Evolutionary conservation across 1,140 invertebrate genomes (phyloP), one percentile per base, ranked within the genome.

Genomic region (Chironomus tepperi): DNA sequence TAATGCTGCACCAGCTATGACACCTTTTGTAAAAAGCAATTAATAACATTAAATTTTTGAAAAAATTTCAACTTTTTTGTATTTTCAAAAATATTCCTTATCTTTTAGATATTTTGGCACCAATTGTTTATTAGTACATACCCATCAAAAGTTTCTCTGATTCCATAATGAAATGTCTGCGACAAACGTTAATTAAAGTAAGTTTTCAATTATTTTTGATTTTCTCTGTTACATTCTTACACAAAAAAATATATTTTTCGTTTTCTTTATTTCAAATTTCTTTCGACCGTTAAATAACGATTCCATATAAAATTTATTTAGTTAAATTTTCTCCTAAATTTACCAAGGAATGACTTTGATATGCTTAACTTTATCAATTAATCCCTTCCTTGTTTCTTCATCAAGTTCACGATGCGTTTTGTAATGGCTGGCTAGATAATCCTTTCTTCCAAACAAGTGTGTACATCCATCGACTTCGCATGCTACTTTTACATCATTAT

Each of bases 1-100:
- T 34, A 90, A 91, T 19, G 91, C 89, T 21, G 90, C 90, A 19
- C 91, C 84, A 10, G 90, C 47, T 3, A 57, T 57, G 3, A 57
- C 47, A 57, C 47, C 47, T 57, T n/a, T 34, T 34, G 1, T 1
- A 2, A 2, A 34, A 34, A 34, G 24, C 24, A 34, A 34, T 34
- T 34, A 34, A 2, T 34, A 34, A 34, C 5, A 34, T 34, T 5
- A 34, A 34, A 34, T 34, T 34, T 1, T 2, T 34, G 5, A 2
- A 34, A 34, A 34, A 34, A 2, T 34, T 34, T 34, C 24, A 34
- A 34, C 24, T 34, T 34, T 34, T 34, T 34, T 34, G 24, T 34
- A 34, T 34, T 34, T 34, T 34, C 2, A 1, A 34, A 34, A 2
- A 34, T 34, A 1, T 34, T 5, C 1, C 1, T 34, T 34, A 2